Base-by-base conservation (phyloP, 2,888 invertebrate genomes). In the Mesorhabditis sp. region DNA sequence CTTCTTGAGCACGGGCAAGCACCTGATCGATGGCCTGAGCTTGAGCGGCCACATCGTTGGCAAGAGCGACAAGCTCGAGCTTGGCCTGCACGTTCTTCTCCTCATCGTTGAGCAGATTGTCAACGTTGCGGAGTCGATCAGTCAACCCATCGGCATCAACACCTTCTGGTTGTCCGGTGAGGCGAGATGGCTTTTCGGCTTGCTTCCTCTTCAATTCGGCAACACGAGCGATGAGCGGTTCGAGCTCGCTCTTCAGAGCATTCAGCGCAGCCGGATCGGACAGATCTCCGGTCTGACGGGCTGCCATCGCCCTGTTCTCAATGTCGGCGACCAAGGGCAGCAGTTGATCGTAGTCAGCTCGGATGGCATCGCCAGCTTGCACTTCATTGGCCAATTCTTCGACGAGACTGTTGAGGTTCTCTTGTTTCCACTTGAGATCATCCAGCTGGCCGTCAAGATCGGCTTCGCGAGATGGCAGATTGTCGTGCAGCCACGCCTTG, bases 1-100 rank as follows among this genome's bases (percentile, higher is more conserved):
- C 71, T 43, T 72, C 65, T 45, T 73, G 71, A 44, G 71, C 75
- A 65, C 69, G 67, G 44, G 68, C 72, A 65, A 74, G 67, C 66
- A 72, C 72, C 65, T 75, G 74, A 45, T 68, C 63, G 10, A 70
- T 66, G 66, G 62, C 69, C 43, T 67, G 45, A 43, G 66, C 62
- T 64, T 71, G 43, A 74, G 67, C 61, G 68, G 45, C 28, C 64
- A 72, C 67, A 7, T 74, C 74, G 28, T 74, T 68, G 43, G 67
- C 70, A 7, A 65, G 69, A 45, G 68, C 67, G 65, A 68, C 67
- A 62, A 69, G 65, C 10, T 66, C 68, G 41, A 15, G 42, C 58
- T 68, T 58, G 65, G 70, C 66, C 42, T 67, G 58, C 63, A 67
- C 50, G 50, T 70, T 70, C 67, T 71, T 68, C 15, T 71, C 61